These are phyloP conservation scores for Poecilia latipinna DNA, from an alignment of 2,113 vertebrate genomes.

Conservation along the genomic window DNA sequence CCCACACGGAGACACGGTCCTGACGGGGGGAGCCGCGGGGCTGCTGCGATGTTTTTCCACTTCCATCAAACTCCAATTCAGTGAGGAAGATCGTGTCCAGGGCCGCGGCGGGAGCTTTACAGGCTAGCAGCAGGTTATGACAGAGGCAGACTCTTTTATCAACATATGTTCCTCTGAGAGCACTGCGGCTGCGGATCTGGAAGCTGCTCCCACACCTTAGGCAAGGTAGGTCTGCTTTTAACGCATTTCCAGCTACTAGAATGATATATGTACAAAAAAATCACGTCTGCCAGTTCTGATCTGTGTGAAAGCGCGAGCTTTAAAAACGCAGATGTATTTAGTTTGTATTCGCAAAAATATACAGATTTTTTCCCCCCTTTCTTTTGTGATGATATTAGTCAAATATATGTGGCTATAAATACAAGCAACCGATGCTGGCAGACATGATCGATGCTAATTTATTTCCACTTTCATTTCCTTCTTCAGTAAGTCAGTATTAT, in stretches of 20 bases:
- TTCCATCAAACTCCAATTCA: neutral
- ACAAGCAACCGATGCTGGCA: neutral
- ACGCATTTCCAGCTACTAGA: neutral
- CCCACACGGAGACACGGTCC: neutral
- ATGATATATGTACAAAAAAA: neutral
- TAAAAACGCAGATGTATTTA: neutral
- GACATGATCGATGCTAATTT: neutral
- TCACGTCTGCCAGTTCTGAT: neutral
- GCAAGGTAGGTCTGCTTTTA: constrained; percentile 42
- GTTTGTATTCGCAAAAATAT: neutral
- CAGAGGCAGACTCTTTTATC: constrained; percentile 1
- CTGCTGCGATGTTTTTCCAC: constrained; percentile 6
- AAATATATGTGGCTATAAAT: neutral
- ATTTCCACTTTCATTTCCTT: neutral
- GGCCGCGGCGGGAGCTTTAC: no score
- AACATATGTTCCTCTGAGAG: constrained; percentile 58
- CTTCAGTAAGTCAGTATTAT: neutral
- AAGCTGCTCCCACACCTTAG: constrained; percentile 40
- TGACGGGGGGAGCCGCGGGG: constrained; percentile 2
- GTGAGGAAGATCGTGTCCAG: neutral
- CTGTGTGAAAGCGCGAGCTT: no score
- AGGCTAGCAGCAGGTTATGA: constrained; percentile 10
- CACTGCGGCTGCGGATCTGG: constrained; percentile 68
- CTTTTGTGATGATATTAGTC: neutral
- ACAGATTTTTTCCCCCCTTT: neutral